Base-by-base conservation (phyloP, 1,140 invertebrate species). In the Calephelis virginiensis region DNA sequence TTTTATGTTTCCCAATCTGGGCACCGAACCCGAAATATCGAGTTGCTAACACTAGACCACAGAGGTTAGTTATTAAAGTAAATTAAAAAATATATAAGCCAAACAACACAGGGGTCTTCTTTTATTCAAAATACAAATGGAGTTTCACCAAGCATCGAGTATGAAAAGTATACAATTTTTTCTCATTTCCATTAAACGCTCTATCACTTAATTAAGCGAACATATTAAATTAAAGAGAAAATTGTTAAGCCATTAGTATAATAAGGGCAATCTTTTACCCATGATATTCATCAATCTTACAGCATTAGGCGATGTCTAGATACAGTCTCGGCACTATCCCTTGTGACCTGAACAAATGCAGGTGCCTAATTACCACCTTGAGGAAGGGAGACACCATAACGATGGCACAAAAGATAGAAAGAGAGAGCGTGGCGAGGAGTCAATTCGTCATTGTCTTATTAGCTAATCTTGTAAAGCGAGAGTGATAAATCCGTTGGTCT, bases 391-490 rank as follows among this genome's bases (percentile, higher is more conserved):
- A 81, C 10, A 17, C 12, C 14, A 37, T 70, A 73, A 78, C 37
- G 10, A 6, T 56, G 7, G 12, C 12, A 37, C 37, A n/a, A 13
- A 53, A 8, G 70, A 47, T 43, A 71, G 70, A 80, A 70, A 53
- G 62, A 61, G 82, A 82, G 56, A 69, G 14, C 14, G 61, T 46
- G 37, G 56, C 28, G 61, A 17, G 63, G 64, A 86, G 82, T 83
- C 82, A 86, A 86, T 86, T 78, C 72, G 78, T 86, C 84, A 86
- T 71, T 83, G 82, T 86, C 84, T 74, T 80, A 70, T 80, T 78
- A 68, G 64, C 77, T 86, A 82, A 86, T 85, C 84, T 82, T 78
- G 77, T 76, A 78, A 79, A 81, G 77, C 74, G 63, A 50, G 75
- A 78, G 77, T 81, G 79, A 82, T 82, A 84, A 82, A 82, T 82